Base-by-base conservation (phyloP, 2,113 vertebrate genomes). In the Heteronetta atricapilla region DNA sequence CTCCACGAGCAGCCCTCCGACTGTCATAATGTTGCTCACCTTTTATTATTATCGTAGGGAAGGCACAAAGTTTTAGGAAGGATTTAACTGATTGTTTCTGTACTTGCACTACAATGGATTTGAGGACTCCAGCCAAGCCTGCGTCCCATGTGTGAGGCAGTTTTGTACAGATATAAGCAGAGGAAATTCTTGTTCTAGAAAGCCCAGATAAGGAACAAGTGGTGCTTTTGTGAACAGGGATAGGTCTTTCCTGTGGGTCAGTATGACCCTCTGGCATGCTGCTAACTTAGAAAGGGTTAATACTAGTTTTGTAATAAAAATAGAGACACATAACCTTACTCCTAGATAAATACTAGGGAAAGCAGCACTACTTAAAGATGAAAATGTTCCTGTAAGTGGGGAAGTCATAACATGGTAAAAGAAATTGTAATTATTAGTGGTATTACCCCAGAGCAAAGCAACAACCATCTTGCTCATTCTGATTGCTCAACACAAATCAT, bases 221-320 rank as follows among this genome's bases (percentile, higher is more conserved):
- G 26, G 13, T 29, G 26, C 58, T 90, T 93, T 73, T 88, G 66
- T 82, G 62, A 82, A 69, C 21, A 90, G 11, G 31, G 55, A 76
- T 53, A 11, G 15, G 40, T 82, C 58, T 92, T 97, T 87, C 56
- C 74, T 88, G 88, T 89, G 48, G 34, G 92, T 96, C 52, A 80
- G 34, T 36, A 34, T 42, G 14, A 48, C 15, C 15, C 11, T 68
- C 42, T 67, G 31, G 10, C 20, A 46, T 46, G 31, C 40, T 77
- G 28, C 4, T 70, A 88, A 88, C 50, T 9, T 46, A n/a, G 53
- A 90, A 91, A 83, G 76, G 55, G 81, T 90, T 96, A 96, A 86
- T 44, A 31, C 3, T 48, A 22, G 5, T 68, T 89, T 76, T 19
- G 48, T 18, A 33, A 3, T 58, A 63, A 64, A 72, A 33, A 56